Conservation (phyloP, 2,113 vertebrate species). For the Tragelaphus strepsiceros region DNA sequence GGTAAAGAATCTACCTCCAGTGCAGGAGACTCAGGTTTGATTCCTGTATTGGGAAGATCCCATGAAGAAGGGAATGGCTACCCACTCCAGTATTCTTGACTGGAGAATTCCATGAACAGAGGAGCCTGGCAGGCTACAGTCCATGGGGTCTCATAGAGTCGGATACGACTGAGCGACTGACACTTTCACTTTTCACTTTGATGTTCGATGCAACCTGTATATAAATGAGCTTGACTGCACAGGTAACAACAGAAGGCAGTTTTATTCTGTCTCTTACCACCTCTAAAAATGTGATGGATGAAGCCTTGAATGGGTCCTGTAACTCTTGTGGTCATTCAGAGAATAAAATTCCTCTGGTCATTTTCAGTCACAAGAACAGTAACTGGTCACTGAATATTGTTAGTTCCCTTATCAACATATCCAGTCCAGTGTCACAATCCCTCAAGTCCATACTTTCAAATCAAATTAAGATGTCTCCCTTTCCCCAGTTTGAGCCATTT, state of each 20-base stretch:
- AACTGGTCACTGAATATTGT: neutral
- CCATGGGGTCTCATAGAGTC: neutral
- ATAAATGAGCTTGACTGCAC: neutral
- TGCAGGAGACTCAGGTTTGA: neutral
- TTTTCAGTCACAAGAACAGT: neutral
- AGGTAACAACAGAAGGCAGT: neutral
- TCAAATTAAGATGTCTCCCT: neutral
- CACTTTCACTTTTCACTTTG: neutral
- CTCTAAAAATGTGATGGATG: neutral
- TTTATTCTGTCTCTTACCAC: neutral
- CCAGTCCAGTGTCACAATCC: neutral
- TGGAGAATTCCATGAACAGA: neutral
- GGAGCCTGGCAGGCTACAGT: neutral
- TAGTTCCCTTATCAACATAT: neutral
- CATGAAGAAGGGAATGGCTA: neutral
- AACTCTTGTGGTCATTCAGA: no score
- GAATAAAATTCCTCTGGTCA: neutral
- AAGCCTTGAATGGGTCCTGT: neutral
- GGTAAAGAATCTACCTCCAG: neutral
- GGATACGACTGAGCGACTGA: accelerated
- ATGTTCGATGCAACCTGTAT: neutral
- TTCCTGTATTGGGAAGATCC: neutral
- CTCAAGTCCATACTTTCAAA: neutral
- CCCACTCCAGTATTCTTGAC: neutral
- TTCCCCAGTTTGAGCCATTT: neutral